Percentiles rank a stretch among this genome's conserved stretches.
Conservation (phyloP, 2,888 invertebrate species). For the Cerastis rubricosa region DNA sequence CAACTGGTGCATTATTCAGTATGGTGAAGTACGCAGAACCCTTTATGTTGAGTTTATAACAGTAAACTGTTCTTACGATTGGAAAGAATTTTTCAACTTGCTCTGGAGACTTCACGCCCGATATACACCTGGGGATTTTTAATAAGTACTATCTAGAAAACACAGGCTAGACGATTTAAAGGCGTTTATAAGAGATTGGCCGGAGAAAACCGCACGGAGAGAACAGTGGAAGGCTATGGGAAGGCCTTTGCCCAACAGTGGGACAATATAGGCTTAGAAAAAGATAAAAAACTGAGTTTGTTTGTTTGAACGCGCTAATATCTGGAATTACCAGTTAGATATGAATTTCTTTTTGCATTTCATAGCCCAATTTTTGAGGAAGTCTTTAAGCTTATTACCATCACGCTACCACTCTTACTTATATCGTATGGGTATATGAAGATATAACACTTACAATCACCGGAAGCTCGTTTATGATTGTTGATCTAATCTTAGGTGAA, state of each 20-base stretch:
- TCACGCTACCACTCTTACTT: neutral
- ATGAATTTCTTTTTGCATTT: neutral
- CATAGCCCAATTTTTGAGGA: neutral
- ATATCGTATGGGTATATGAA: neutral
- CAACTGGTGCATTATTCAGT: slow-evolving; percentile 43
- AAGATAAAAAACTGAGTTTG: neutral
- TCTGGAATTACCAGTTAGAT: neutral
- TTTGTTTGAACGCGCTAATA: neutral
- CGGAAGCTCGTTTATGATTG: neutral
- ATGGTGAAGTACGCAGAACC: slow-evolving; percentile 12
- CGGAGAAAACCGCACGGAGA: too few species aligned
- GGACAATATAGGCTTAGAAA: too few species aligned
- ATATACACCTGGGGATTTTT: neutral
- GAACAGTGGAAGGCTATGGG: too few species aligned
- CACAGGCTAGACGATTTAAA: too few species aligned
- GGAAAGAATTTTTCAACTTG: neutral
- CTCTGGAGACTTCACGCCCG: neutral
- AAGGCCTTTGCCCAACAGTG: too few species aligned
- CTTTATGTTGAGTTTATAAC: neutral
- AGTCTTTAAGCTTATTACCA: neutral
- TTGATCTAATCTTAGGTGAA: neutral
- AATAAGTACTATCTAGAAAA: neutral
- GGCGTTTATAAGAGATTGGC: too few species aligned
- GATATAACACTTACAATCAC: neutral
- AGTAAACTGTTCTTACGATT: neutral